Evolutionary conservation across 1,140 invertebrate species (phyloP), one percentile per base, ranked within the genome.

Genomic region (Elymnias hypermnestra): DNA sequence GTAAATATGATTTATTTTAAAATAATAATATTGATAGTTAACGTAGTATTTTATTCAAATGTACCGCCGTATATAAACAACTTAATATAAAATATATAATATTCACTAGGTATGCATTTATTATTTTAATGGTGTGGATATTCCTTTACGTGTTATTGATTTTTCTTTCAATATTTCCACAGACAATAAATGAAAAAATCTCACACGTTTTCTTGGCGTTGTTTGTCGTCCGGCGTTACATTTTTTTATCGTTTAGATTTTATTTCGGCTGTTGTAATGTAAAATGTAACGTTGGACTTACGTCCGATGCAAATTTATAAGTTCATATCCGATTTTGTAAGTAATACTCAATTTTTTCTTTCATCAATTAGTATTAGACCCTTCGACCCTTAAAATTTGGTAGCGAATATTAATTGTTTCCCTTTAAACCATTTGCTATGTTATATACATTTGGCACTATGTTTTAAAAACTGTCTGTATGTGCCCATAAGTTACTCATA

Each of bases 191-290:
- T 63, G 64, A 62, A 28, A 39, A 73, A 72, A 62, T 60, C 72
- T 63, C 73, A 77, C 77, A 81, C 75, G 77, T 82, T 84, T 84
- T 84, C 74, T 78, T 74, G 73, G 77, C 81, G 77, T 84, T 82
- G 73, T 82, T 78, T 81, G 68, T 74, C 68, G 67, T 76, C 75
- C 79, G 77, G 79, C 71, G 66, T 79, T 79, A 69, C 54, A 69
- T 77, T 79, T 77, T 77, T 6, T 21, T 21, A 21, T 21, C 19
- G 19, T 21, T 21, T 21, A 21, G 19, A 21, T 21, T 21, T 21
- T 21, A 21, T 21, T 21, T 21, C 19, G 19, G 63, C 55, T 69
- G 55, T 69, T 73, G 56, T 70, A 58, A 71, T 68, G 64, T 82
- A 82, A 79, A 79, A 82, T 76, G 71, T 78, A 72, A 64, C 62